Evolutionary conservation across 1,140 invertebrate genomes (phyloP), one percentile per base, ranked within the genome.

Genomic region (Tetragnatha versicolor): DNA sequence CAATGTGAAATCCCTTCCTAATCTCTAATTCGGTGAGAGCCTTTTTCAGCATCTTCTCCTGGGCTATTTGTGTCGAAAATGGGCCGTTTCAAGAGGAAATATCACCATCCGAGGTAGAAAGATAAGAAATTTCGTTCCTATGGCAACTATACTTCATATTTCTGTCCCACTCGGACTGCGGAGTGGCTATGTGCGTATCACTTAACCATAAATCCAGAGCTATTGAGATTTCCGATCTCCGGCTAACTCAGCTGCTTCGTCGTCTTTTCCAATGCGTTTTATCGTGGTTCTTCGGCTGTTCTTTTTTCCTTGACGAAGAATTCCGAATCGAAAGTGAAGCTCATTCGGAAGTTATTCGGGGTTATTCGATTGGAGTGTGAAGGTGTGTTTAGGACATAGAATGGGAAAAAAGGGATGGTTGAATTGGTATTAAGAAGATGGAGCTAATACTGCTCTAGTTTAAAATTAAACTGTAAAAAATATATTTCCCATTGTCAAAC

Each of bases 1-100:
- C 35, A 53, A 53, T 10, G 22, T 3, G 60, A 63, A 31, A 39
- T 39, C 37, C 3, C 2, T 12, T 22, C 37, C 37, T 42, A 22
- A 63, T 63, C 60, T 63, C 42, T 63, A 63, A 63, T 63, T 63
- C 60, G 42, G 42, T 33, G 42, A 42, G 27, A 22, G 37, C 20
- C 33, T 29, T 66, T 66, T 66, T 66, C 39, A 66, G 63, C 63
- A 49, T 66, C 63, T 66, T 66, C 63, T 66, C 63, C 17, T 17
- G 31, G 63, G 63, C 63, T 66, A 66, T 66, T 66, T 66, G 63
- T 66, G 63, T 66, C 63, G 63, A 66, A 66, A 66, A 66, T 66
- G 63, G 63, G 63, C 49, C 63, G 42, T 66, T 66, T 66, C 42
- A 22, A 29, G 63, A 66, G 27, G 42, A 66, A 66, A 66, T 66